phyloP scores from a whole-genome alignment of 2,888 invertebrate genomes.

The Phengaris arion region DNA sequence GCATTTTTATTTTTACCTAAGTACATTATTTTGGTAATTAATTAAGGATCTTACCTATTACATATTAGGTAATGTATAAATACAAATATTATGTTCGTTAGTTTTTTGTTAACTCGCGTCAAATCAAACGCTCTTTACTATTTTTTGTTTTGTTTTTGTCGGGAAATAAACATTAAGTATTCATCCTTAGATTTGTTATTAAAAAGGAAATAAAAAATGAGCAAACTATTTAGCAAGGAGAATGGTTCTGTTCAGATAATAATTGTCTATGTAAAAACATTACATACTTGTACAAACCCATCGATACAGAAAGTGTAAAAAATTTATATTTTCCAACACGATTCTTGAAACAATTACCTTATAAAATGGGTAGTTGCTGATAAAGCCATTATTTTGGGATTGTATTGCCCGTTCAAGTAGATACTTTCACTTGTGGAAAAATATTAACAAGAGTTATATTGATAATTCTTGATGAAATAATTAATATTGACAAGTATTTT shows the following conservation, averaged over 20 bases:
- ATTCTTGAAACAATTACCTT: too few species aligned
- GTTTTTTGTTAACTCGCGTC: neutral
- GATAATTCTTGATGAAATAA: too few species aligned
- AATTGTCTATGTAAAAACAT: too few species aligned
- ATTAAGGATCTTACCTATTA: neutral
- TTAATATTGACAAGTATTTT: too few species aligned
- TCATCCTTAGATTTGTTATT: neutral
- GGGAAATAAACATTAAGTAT: neutral
- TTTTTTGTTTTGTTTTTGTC: neutral
- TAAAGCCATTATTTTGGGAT: too few species aligned
- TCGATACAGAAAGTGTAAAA: too few species aligned
- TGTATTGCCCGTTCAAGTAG: too few species aligned
- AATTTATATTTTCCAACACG: too few species aligned
- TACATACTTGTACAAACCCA: too few species aligned
- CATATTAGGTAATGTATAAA: neutral
- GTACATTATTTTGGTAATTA: neutral
- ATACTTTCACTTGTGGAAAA: too few species aligned
- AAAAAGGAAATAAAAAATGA: neutral
- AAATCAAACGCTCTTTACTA: neutral
- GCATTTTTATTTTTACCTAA: neutral
- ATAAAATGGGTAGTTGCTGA: too few species aligned
- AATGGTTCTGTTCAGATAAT: neutral
- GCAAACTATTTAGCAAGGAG: neutral
- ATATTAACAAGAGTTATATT: too few species aligned
- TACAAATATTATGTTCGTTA: neutral